These are phyloP conservation scores for Laterallus jamaicensis DNA, from an alignment of 2,113 vertebrate genomes.

Conservation along the genomic window DNA sequence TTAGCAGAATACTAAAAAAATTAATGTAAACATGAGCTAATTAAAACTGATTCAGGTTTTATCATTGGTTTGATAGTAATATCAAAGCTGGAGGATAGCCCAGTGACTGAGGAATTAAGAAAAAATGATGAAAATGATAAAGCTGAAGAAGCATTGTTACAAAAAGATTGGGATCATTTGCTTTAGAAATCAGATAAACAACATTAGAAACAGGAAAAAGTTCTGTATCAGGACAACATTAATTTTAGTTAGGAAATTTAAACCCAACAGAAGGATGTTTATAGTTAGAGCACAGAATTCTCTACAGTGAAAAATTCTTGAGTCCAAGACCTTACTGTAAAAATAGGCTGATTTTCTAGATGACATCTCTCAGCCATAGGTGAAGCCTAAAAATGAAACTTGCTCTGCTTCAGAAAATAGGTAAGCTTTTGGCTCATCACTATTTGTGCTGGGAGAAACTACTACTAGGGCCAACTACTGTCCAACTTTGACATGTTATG, in stretches of 20 bases:
- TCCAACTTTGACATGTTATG: background rate
- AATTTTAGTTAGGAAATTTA: background rate
- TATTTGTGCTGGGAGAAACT: background rate
- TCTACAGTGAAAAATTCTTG: background rate
- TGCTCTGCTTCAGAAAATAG: background rate
- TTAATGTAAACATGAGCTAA: background rate
- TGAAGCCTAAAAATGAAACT: background rate
- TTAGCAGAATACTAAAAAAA: background rate
- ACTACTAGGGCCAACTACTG: background rate
- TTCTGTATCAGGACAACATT: background rate
- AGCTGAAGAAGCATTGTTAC: background rate
- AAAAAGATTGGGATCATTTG: fast-evolving
- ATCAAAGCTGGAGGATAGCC: background rate
- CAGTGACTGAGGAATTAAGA: background rate
- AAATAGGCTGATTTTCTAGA: background rate
- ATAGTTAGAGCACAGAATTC: background rate
- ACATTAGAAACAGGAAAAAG: background rate
- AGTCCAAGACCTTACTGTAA: background rate
- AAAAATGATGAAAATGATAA: background rate
- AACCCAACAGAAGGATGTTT: background rate
- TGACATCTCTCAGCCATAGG: background rate
- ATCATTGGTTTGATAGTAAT: background rate
- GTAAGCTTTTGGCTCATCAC: background rate
- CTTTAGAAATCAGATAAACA: background rate
- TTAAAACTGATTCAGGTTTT: background rate